phyloP scores from a whole-genome alignment of 2,113 vertebrate species.

The Hylia prasina region DNA sequence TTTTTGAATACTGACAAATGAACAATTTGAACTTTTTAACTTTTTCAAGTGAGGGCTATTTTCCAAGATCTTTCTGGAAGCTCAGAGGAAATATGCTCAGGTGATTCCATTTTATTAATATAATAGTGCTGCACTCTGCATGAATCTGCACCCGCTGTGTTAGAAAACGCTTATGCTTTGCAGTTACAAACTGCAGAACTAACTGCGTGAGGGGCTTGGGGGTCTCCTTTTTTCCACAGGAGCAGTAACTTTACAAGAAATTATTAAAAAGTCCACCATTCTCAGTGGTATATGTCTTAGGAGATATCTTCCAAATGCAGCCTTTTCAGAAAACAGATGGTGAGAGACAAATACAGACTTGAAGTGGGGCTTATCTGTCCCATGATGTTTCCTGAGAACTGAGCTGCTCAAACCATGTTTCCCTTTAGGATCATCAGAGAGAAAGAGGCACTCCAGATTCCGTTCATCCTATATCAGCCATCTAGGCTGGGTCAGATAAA shows the following conservation, averaged over 20 bases:
- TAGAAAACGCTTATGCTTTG: slow-evolving; percentile 3
- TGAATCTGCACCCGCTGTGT: slow-evolving; percentile 9
- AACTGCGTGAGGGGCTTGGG: neutral
- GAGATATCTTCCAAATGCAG: slow-evolving; percentile 11
- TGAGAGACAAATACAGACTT: neutral
- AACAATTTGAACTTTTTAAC: neutral
- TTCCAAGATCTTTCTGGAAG: slow-evolving; percentile 20
- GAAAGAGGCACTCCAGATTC: neutral
- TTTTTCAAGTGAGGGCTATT: neutral
- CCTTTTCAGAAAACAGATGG: neutral
- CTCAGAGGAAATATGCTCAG: neutral
- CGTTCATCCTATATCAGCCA: neutral
- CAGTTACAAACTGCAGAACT: neutral
- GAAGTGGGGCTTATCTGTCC: neutral
- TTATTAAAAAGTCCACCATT: neutral
- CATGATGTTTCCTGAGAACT: neutral
- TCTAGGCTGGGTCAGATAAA: neutral
- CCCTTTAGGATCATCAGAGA: neutral
- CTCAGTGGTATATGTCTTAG: neutral
- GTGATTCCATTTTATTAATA: neutral
- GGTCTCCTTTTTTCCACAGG: neutral
- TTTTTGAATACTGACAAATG: neutral
- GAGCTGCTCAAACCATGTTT: neutral
- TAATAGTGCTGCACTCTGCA: neutral
- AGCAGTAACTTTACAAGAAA: neutral